Base-by-base conservation (phyloP, 1,140 invertebrate genomes). In the Tetramorium alpestre region DNA sequence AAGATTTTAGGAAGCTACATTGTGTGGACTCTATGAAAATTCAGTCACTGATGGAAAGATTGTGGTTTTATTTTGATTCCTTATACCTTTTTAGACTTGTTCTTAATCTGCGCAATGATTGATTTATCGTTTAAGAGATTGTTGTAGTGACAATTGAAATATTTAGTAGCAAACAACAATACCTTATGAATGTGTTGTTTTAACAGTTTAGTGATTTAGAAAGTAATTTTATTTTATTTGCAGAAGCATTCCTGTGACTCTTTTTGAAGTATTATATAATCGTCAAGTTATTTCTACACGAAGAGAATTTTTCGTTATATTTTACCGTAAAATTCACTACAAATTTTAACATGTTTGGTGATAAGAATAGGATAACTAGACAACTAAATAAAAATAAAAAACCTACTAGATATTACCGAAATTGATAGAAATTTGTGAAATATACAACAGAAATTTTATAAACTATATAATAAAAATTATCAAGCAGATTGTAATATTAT, bases 111-210 rank as follows among this genome's bases (percentile, higher is more conserved):
- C 13, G 13, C 3, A 44, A 18, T 22, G 33, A 1, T 80, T 22
- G 28, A 80, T 51, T 67, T 10, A 1, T 70, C 18, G 16, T 13
- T 69, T 81, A 81, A 47, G 16, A 81, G 22, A 70, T 70, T 56
- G 10, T 81, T 81, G 8, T 22, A 58, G 8, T 81, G 49, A 81
- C 13, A 18, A 64, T 33, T 33, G 33, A 33, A 13, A 28, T 64
- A 33, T 72, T 33, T 13, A 41, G 7, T 69, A 33, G 69, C 4
- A 22, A 69, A 80, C 4, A 16, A 67, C 10, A 13, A 10, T 51
- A 65, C 3, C 1, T 22, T 10, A 22, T 33, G 2, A 76, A 76
- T 5, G 18, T 13, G 22, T 81, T 41, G 5, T 6, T 72, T n/a
- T 22, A 56, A 54, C n/a, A 22, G 0, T 67, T 67, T 10, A 28